Conservation (phyloP, 2,113 vertebrate species). For the Platichthys flesus region DNA sequence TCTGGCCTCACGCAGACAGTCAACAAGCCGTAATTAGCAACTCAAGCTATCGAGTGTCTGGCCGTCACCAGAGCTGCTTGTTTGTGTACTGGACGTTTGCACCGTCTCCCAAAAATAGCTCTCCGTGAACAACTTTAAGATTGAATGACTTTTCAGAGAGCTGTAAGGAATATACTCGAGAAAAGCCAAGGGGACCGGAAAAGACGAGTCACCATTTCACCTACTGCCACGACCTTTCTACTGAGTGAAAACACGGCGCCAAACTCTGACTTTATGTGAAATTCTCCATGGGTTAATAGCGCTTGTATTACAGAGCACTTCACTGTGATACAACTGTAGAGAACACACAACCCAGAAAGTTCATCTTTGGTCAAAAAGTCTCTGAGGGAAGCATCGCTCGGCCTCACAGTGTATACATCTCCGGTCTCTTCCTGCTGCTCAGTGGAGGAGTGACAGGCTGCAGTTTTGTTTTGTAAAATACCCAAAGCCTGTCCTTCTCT, state of each 20-base stretch:
- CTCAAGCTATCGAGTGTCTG: conserved; percentile 34
- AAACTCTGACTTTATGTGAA: too few species aligned
- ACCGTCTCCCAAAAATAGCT: conserved; percentile 21
- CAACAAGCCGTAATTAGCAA: conserved; percentile 62
- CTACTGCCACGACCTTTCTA: too few species aligned
- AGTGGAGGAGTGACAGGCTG: not conserved
- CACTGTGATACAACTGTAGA: too few species aligned
- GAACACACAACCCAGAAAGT: not conserved
- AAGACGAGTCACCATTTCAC: not conserved
- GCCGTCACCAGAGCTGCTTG: conserved; percentile 48
- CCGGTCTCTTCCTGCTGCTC: conserved; percentile 21
- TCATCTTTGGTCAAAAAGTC: conserved; percentile 1
- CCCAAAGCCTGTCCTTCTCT: not conserved
- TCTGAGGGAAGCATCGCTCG: too few species aligned
- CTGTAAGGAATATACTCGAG: not conserved
- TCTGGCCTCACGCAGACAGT: conserved; percentile 19
- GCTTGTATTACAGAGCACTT: not conserved
- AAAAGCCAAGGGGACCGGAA: conserved; percentile 15
- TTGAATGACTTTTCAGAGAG: not conserved
- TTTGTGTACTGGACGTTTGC: conserved; percentile 41
- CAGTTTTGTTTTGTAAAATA: conserved; percentile 25
- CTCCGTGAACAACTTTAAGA: conserved; percentile 21
- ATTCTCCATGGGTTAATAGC: not conserved
- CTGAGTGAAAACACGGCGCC: not conserved
- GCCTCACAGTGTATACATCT: conserved; percentile 4